Evolutionary conservation across 2,113 vertebrate genomes (phyloP).

Genomic region (Bucco capensis): DNA sequence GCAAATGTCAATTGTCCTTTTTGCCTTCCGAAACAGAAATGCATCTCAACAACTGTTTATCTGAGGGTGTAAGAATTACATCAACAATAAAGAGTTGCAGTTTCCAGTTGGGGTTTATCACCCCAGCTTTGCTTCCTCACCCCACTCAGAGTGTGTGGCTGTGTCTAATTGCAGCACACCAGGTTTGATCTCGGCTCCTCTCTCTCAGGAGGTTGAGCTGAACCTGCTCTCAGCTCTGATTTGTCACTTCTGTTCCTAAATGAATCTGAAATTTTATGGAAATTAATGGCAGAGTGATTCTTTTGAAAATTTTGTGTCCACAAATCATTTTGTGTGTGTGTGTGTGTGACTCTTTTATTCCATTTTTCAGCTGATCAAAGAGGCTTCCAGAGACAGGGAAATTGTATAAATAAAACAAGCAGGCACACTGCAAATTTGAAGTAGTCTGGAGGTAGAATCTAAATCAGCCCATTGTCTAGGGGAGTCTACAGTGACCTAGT

Average conservation of each 20-base stretch:
- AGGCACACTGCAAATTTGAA: conserved; percentile 38
- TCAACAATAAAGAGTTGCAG: conserved; percentile 17
- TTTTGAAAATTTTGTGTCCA: conserved; percentile 70
- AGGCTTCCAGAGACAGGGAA: conserved; percentile 48
- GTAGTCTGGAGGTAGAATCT: conserved; percentile 47
- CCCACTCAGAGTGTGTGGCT: conserved; percentile 50
- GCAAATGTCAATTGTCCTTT: neutral
- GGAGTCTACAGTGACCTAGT: conserved; percentile 53
- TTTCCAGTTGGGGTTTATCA: conserved; percentile 48
- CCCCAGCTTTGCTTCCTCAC: conserved; percentile 55
- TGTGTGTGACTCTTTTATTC: conserved; percentile 56
- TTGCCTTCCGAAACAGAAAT: neutral
- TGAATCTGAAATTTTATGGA: conserved; percentile 70
- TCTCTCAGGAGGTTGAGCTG: conserved; percentile 24
- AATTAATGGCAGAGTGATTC: conserved; percentile 61
- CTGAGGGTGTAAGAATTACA: neutral
- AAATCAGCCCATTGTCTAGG: conserved; percentile 52
- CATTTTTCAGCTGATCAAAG: conserved; percentile 68
- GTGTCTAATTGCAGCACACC: neutral
- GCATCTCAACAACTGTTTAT: neutral
- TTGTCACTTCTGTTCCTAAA: conserved; percentile 70
- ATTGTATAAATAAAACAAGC: conserved; percentile 59
- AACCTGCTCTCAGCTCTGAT: conserved; percentile 60
- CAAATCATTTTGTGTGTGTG: conserved; percentile 46
- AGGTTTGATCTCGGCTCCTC: conserved; percentile 59